Base-by-base conservation (phyloP, 2,797 vertebrate genomes). In the Miopithecus talapoin region DNA sequence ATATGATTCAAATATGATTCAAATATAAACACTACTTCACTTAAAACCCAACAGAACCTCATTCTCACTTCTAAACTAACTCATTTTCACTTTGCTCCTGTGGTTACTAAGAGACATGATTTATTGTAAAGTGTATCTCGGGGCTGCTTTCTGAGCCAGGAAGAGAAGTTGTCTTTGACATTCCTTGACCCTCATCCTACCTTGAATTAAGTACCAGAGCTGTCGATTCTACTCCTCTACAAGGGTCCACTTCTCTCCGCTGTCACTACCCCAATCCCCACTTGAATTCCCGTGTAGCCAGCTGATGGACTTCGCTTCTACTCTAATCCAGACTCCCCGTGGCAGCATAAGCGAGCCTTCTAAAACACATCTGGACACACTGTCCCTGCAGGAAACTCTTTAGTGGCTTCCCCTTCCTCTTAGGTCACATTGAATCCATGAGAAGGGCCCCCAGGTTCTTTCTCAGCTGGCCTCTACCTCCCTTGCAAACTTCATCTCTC, bases 211-310 rank as follows among this genome's bases (percentile, higher is more conserved):
- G 50, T 1, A 2, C 13, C 53, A 24, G 39, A 5, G 36, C 36
- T 17, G 5, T 14, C 1, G 6, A 8, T 1, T 21, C 3, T 24
- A 2, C 22, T 79, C 53, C 17, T 50, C 61, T 50, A 0, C 0
- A 8, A 41, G 3, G 2, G 1, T 30, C 55, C 14, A 0, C 64
- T 68, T 68, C 33, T 30, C 19, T 3, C 41, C 10, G 28, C 30
- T 11, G 22, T 41, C 87, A 13, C 48, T 14, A 10, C 9, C 10
- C 19, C 1, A 12, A 1, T 22, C n/a, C 33, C 14, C 24, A 24
- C 59, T 3, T n/a, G 0, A 2, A 59, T n/a, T 86, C 33, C 16
- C 0, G 0, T 5, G 24, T n/a, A 30, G 84, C 26, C 74, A 43
- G 5, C 8, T 4, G 5, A 1, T 8, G 28, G 17, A 10, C 8